Evolutionary conservation across 2,888 invertebrate genomes (phyloP), one percentile per base, ranked within the genome.

Genomic region (Alloplasta piceator): DNA sequence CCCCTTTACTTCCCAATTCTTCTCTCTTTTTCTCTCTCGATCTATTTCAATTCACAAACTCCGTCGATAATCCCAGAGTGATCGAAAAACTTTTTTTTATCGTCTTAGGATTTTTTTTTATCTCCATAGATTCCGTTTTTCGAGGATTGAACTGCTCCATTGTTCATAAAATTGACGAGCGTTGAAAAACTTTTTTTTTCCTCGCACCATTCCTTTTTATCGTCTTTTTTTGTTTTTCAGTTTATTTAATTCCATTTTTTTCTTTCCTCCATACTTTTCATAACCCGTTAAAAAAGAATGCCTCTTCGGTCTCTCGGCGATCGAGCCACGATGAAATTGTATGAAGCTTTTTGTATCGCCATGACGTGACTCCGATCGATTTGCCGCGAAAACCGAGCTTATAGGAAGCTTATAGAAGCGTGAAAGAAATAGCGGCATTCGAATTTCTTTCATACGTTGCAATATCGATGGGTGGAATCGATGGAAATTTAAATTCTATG

Each of bases 281-380:
- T 26, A 26, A 26, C 26, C 26, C 26, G 26, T 26, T 26, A 26
- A 26, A 1, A 26, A 26, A 26, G 3, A 26, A 26, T n/a, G 3
- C 26, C 26, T 26, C 26, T 68, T 12, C 36, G n/a, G 46, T 26
- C 38, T 38, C 46, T 41, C n/a, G 46, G 26, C 16, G 48, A 71
- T 71, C 48, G 48, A 39, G 48, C 6, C 48, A 46, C 26, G 38
- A 60, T 48, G 10, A 71, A 71, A 71, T 38, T 16, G 26, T 71
- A 14, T 16, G 36, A 58, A 60, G 70, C 36, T 55, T 58, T 55
- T 72, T 61, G 50, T 61, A 41, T 72, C 26, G 41, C 9, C 50
- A 61, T 52, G 72, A 72, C 72, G 72, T 73, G 55, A 38, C 72
- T 26, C 26, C 72, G 72, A 73, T 73, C 72, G 72, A 73, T 63